phyloP scores from a whole-genome alignment of 2,113 vertebrate genomes.

The Ceyx melanurus region DNA sequence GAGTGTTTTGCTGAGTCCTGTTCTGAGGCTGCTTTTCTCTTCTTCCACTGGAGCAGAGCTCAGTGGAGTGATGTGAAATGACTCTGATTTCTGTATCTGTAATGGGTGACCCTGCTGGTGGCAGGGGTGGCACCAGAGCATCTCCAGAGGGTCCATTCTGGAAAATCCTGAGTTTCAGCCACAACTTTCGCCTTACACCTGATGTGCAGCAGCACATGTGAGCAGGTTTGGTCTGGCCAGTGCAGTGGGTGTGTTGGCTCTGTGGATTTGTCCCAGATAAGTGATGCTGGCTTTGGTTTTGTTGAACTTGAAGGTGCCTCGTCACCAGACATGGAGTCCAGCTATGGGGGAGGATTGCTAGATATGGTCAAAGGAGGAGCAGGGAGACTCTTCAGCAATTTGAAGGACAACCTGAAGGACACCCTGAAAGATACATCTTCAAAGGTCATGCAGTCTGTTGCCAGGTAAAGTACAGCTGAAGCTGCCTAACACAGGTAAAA shows the following conservation, averaged over 20 bases:
- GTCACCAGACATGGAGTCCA: conserved; percentile 91
- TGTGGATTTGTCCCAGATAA: neutral
- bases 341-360: conserved; percentile 90
- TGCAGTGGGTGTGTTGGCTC: neutral
- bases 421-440: conserved; percentile 97
- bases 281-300: neutral
- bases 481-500: neutral
- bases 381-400: conserved; percentile 96
- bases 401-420: conserved; percentile 98
- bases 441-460: conserved; percentile 96
- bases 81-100: neutral
- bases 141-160: neutral
- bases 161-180: neutral
- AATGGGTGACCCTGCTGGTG: neutral
- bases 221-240: rapidly evolving
- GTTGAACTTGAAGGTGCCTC: conserved; percentile 71
- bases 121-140: neutral
- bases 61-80: neutral
- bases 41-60: neutral
- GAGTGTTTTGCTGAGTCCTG: neutral
- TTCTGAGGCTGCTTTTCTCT: neutral
- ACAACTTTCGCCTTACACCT: rapidly evolving
- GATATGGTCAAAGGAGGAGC: conserved; percentile 99
- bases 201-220: rapidly evolving
- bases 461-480: conserved; percentile 79